phyloP scores from a whole-genome alignment of 30 jellyfish, hydroid and myxozoan species.

The Sanderia malayensis region DNA sequence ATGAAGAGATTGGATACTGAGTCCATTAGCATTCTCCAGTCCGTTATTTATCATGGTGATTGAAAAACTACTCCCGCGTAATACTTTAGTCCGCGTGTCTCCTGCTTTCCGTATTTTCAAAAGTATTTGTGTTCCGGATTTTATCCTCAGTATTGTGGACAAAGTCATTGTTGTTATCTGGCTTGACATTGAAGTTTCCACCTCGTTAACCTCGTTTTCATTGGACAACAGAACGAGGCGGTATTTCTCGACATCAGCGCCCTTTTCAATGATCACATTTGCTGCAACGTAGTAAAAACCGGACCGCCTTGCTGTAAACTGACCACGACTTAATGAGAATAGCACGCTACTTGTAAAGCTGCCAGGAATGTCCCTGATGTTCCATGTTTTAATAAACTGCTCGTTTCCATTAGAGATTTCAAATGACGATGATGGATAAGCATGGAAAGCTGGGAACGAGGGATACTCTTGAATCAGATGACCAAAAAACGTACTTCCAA shows the following conservation, averaged over 20 bases:
- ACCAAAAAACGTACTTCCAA: slow-evolving; percentile 15
- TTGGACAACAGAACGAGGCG: slow-evolving; percentile 3
- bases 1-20: background rate
- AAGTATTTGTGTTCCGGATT: slow-evolving; percentile 16
- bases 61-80: background rate
- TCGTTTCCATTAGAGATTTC: background rate
- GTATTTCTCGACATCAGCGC: slow-evolving; percentile 12
- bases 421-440: slow-evolving; percentile 16
- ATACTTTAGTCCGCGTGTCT: background rate
- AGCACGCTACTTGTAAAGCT: slow-evolving; percentile 31
- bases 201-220: slow-evolving; percentile 6
- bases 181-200: background rate
- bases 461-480: slow-evolving; percentile 19
- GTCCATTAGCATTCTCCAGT: background rate
- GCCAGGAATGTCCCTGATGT: slow-evolving; percentile 9
- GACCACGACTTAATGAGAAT: slow-evolving; percentile 41
- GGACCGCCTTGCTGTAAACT: slow-evolving; percentile 27
- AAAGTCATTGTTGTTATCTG: slow-evolving; percentile 13
- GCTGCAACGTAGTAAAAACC: slow-evolving; percentile 43
- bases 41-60: background rate
- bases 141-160: slow-evolving; percentile 5
- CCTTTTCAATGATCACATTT: slow-evolving; percentile 26
- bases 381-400: slow-evolving; percentile 34
- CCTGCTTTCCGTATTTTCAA: background rate
- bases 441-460: slow-evolving; percentile 23